phyloP scores from a whole-genome alignment of 1,140 invertebrate species.

The Episyrphus balteatus region DNA sequence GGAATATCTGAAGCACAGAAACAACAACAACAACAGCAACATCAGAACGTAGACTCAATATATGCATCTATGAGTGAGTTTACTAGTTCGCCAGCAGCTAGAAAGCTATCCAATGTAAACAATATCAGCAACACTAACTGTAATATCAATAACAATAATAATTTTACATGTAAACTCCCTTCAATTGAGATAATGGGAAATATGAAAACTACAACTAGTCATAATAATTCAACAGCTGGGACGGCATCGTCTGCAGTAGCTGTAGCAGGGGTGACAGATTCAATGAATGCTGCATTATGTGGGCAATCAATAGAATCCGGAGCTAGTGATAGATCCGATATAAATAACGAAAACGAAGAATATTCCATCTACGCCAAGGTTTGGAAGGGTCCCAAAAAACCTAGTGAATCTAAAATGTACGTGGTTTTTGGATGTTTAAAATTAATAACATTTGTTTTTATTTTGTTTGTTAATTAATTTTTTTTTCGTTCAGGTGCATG shows the following conservation, averaged over 20 bases:
- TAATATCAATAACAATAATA: conserved; percentile 1
- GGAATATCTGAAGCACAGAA: conserved; percentile 5
- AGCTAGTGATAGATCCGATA: conserved; percentile 9
- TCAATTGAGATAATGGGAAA: conserved; percentile 1
- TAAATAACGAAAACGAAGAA: conserved; percentile 15
- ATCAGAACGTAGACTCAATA: neutral
- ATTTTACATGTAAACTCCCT: conserved; percentile 2
- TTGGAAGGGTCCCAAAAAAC: conserved; percentile 36
- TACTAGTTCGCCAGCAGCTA: neutral
- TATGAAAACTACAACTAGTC: conserved; percentile 4
- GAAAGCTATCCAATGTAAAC: conserved; percentile 3
- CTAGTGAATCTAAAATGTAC: conserved; percentile 37
- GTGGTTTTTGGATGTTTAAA: conserved; percentile 1
- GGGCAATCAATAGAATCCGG: conserved; percentile 7
- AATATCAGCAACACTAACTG: conserved; percentile 1
- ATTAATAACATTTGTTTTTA: no score
- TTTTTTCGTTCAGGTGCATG: neutral
- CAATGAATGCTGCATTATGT: conserved; percentile 5
- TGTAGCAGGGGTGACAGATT: neutral
- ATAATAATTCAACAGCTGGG: conserved; percentile 7
- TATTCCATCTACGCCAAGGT: conserved; percentile 36
- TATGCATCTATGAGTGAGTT: neutral
- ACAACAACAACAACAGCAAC: neutral
- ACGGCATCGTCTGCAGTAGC: conserved; percentile 5
- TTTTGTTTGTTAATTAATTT: neutral